Percentiles rank a stretch among this genome's conserved stretches.
These are phyloP conservation scores for Crax fasciolata DNA, from an alignment of 2,797 vertebrate species.

Conservation along the genomic window DNA sequence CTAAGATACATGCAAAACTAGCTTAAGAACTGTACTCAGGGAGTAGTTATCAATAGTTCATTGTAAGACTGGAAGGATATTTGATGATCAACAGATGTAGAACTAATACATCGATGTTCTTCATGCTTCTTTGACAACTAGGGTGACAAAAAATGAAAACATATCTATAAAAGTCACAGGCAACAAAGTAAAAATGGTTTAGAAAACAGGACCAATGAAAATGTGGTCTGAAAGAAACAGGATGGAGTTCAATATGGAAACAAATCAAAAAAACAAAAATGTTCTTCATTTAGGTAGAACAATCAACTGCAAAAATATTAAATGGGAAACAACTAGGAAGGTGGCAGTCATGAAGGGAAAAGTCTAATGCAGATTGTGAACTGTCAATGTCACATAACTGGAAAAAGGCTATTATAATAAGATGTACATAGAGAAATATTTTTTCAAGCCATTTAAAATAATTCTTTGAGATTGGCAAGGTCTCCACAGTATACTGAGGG, in stretches of 20 bases:
- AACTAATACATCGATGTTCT: not conserved
- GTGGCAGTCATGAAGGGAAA: not conserved
- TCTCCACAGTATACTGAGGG: not conserved
- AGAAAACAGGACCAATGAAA: not conserved
- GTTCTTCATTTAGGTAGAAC: not conserved
- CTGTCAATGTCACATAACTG: not conserved
- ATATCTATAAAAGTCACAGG: not conserved
- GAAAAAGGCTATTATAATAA: not conserved
- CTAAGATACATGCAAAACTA: not conserved
- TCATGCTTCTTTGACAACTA: not conserved
- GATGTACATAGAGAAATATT: not conserved
- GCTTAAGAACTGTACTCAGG: not conserved
- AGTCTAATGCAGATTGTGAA: not conserved
- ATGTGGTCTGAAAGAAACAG: not conserved
- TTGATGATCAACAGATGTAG: not conserved
- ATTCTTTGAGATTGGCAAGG: not conserved
- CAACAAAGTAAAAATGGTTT: not conserved
- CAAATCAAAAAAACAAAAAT: not conserved
- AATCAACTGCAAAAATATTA: not conserved
- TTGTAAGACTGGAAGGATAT: not conserved
- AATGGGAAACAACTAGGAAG: not conserved
- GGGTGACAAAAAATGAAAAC: not conserved
- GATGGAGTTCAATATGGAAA: not conserved
- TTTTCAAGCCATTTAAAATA: constrained; percentile 5
- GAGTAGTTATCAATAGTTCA: not conserved